Percentiles rank a stretch among this genome's conserved stretches.
phyloP scores from a whole-genome alignment of 2,797 vertebrate species.

The Oceanodroma leucorhoa region DNA sequence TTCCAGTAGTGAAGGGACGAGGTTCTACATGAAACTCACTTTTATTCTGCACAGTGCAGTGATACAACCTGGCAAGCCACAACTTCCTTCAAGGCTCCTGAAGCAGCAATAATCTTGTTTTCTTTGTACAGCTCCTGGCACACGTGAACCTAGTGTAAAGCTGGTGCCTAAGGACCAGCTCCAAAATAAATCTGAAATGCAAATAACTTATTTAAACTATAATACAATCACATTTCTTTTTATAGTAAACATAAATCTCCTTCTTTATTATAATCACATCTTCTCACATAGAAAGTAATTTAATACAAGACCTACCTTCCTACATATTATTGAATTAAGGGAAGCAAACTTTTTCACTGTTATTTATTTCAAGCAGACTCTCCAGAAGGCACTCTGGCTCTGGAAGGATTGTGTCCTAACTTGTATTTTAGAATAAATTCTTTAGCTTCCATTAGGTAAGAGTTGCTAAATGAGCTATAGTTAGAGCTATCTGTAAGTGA shows the following conservation, averaged over 20 bases:
- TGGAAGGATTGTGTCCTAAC: not conserved
- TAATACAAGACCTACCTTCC: slow-evolving; percentile 49
- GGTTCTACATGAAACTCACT: not conserved
- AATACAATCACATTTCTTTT: slow-evolving; percentile 53
- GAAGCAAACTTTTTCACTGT: slow-evolving; percentile 28
- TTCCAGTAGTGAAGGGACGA: not conserved
- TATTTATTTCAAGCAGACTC: slow-evolving; percentile 29
- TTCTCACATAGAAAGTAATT: slow-evolving; percentile 35
- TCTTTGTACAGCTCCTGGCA: slow-evolving; percentile 1
- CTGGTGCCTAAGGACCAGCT: slow-evolving; percentile 8
- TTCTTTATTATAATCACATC: slow-evolving; percentile 43
- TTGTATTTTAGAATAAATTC: not conserved
- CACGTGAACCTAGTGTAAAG: not conserved
- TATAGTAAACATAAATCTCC: slow-evolving; percentile 44
- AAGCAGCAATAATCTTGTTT: not conserved
- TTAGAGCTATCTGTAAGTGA: not conserved
- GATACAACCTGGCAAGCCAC: not conserved
- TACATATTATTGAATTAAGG: slow-evolving; percentile 24
- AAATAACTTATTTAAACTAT: slow-evolving; percentile 45
- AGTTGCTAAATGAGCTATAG: not conserved
- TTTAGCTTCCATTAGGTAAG: not conserved
- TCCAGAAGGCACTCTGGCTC: slow-evolving; percentile 32
- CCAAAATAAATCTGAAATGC: slow-evolving; percentile 38
- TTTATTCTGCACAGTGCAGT: not conserved
- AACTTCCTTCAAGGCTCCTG: not conserved